A percentile compares a stretch with the other conserved stretches of the same genome.
Evolutionary conservation across 1,140 invertebrate species (phyloP).

Genomic region (Holcopasites calliopsidis): DNA sequence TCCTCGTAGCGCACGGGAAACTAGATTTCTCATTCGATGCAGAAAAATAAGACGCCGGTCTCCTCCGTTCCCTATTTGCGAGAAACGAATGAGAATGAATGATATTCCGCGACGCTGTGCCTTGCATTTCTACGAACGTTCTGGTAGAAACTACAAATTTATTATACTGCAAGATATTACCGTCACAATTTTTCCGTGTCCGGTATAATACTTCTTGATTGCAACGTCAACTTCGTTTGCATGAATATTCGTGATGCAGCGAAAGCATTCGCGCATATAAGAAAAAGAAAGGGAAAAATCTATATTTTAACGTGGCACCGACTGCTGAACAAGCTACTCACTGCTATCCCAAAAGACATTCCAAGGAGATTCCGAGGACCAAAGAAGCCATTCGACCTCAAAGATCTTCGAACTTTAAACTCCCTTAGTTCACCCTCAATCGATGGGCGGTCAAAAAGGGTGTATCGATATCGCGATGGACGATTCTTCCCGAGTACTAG

Average conservation of each 20-base stretch:
- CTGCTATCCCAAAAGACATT: too few species aligned
- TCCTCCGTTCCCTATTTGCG: not conserved
- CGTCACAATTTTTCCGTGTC: too few species aligned
- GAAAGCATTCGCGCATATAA: too few species aligned
- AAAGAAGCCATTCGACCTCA: not conserved
- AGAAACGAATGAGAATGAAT: slow-evolving; percentile 6
- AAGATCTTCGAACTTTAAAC: too few species aligned
- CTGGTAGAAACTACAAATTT: not conserved
- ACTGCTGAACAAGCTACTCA: too few species aligned
- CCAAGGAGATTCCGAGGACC: not conserved
- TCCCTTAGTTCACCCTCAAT: not conserved
- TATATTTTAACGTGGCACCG: too few species aligned
- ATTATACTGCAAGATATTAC: too few species aligned
- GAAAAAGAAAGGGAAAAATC: too few species aligned
- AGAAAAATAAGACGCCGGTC: slow-evolving; percentile 8
- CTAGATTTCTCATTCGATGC: slow-evolving; percentile 14
- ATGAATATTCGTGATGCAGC: too few species aligned
- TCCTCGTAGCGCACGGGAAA: not conserved
- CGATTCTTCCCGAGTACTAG: not conserved
- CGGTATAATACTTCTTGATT: too few species aligned
- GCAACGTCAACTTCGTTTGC: too few species aligned
- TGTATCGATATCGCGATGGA: not conserved
- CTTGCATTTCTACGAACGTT: not conserved
- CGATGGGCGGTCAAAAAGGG: not conserved
- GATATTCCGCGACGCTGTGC: not conserved